Evolutionary conservation across 2,797 vertebrate genomes (phyloP).

Genomic region (Schizothorax lantsangensis): DNA sequence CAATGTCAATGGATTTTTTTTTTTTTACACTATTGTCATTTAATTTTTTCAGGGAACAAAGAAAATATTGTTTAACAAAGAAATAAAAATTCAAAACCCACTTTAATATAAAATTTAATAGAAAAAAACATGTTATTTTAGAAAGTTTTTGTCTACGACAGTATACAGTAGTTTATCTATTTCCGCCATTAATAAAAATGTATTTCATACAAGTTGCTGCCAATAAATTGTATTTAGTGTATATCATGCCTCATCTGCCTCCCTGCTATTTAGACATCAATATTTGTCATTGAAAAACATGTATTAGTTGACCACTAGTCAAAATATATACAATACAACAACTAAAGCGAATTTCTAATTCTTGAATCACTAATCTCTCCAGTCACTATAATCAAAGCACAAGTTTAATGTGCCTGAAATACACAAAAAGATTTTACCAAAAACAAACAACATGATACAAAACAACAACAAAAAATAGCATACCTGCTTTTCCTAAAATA

Average conservation of each 20-base stretch:
- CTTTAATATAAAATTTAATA: background rate
- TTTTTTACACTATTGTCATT: background rate
- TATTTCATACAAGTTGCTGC: background rate
- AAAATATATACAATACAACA: background rate
- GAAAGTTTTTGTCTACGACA: background rate
- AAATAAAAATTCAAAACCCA: background rate
- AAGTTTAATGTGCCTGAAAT: background rate
- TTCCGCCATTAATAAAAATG: background rate
- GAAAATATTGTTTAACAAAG: background rate
- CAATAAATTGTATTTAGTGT: background rate
- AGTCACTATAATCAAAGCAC: background rate
- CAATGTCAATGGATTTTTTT: too few relatives aligned
- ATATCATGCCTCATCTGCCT: background rate
- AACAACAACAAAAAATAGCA: background rate
- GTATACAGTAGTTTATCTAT: background rate
- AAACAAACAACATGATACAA: background rate
- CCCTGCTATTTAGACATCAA: background rate
- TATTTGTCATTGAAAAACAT: background rate
- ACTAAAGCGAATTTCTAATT: background rate
- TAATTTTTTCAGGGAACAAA: background rate
- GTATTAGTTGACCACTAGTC: background rate
- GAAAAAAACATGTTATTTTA: background rate
- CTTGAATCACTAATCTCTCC: background rate
- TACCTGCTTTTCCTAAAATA: conserved; percentile 53
- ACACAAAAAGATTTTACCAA: background rate